A percentile compares a stretch with the other conserved stretches of the same genome.
Evolutionary conservation across 2,113 vertebrate genomes (phyloP).

Genomic region (Hydropotes inermis): DNA sequence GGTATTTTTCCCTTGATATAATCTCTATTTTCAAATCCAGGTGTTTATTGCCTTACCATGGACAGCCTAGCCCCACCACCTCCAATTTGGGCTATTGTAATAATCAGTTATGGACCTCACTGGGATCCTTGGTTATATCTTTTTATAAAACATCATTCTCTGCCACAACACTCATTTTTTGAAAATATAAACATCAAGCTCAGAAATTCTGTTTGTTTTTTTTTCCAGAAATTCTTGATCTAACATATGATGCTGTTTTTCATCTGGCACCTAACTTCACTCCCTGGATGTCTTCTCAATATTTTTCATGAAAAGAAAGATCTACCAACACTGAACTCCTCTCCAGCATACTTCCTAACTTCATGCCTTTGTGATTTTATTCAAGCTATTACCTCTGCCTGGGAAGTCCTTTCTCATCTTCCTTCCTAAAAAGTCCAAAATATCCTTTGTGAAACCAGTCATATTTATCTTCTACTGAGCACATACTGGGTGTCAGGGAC

Average conservation of each 20-base stretch:
- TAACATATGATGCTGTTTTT: not conserved
- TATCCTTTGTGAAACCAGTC: not conserved
- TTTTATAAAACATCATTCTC: not conserved
- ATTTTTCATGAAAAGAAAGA: not conserved
- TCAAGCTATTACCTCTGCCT: not conserved
- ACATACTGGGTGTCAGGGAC: not conserved
- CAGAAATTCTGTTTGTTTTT: not conserved
- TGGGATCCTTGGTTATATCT: not conserved
- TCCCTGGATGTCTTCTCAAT: not conserved
- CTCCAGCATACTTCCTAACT: not conserved
- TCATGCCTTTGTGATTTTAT: not conserved
- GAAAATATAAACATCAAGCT: not conserved
- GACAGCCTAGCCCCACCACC: not conserved
- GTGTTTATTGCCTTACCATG: not conserved
- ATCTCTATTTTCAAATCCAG: not conserved
- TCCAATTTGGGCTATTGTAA: not conserved
- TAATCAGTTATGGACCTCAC: not conserved
- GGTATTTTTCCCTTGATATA: not conserved
- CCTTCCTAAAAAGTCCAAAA: not conserved
- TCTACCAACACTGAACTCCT: not conserved
- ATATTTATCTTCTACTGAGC: not conserved
- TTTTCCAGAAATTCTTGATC: not conserved
- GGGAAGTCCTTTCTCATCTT: not conserved
- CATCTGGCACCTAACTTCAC: not conserved
- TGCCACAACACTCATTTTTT: not conserved